Conservation (phyloP, 2,797 vertebrate species). For the Molothrus aeneus region DNA sequence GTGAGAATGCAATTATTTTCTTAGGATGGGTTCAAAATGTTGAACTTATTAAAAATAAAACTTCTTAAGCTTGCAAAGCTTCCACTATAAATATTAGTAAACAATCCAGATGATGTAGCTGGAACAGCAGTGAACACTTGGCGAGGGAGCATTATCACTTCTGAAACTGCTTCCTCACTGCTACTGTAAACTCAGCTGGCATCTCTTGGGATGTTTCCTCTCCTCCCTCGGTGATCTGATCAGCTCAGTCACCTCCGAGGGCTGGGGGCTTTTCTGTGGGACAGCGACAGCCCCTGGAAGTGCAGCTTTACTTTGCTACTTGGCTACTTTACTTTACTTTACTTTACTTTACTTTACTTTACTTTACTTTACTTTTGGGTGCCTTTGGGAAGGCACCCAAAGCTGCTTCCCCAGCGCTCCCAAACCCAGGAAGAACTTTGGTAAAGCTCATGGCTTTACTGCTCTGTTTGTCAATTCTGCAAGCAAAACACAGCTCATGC, state of each 20-base stretch:
- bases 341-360: too few species aligned
- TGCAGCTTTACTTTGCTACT: neutral
- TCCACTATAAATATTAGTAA: slow-evolving; percentile 46
- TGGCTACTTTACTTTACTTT: too few species aligned
- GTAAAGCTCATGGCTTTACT: neutral
- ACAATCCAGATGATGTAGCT: neutral
- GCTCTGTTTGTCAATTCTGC: neutral
- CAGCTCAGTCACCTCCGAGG: neutral
- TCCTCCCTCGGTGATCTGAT: neutral
- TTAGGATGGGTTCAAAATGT: neutral
- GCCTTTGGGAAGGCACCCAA: neutral
- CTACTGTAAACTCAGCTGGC: slow-evolving; percentile 24
- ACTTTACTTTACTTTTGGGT: neutral
- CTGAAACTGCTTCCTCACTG: neutral
- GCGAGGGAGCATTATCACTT: neutral
- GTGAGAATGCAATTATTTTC: neutral
- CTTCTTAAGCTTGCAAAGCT: slow-evolving; percentile 11
- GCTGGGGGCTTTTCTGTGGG: neutral
- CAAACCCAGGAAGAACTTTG: neutral
- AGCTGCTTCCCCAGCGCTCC: neutral
- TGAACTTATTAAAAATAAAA: slow-evolving; percentile 30
- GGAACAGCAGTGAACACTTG: neutral
- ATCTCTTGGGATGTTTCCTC: neutral
- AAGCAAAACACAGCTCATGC: neutral
- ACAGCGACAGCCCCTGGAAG: neutral